Evolutionary conservation across 2,113 vertebrate species (phyloP), one percentile per base, ranked within the genome.

Genomic region (Chaetodon auriga): DNA sequence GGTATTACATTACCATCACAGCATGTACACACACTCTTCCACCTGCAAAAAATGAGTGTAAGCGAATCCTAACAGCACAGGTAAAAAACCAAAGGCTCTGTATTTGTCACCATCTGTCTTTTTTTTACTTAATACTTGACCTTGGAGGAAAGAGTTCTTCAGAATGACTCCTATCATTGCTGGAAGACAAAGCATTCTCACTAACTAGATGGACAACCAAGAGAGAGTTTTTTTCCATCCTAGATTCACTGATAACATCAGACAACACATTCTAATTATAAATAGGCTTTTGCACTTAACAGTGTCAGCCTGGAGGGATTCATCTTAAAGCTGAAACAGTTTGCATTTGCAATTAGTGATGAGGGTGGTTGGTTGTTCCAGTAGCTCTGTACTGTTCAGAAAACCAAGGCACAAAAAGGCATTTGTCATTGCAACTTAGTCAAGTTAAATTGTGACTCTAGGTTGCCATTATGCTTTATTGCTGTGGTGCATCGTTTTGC

Each of bases 201-300:
- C 21, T 51, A 45, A 25, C 9, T 19, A 30, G 45, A 45, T 35
- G 49, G 49, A 54, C 38, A 11, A 60, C 19, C 21, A n/a, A 62
- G 10, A 41, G 62, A 48, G 25, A 53, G 62, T 46, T 65, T 77
- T 65, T 77, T 83, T 64, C 23, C 60, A 58, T 43, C 80, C 43
- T 11, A 36, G 9, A 72, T 7, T 49, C 25, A 49, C 21, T 36
- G 65, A 83, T 60, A 62, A 63, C 75, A 77, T 84, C 75, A 78
- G 36, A 81, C 68, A 71, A 77, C n/a, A 23, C 25, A 46, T 8
- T 61, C 55, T 23, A 77, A 15, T 68, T 75, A 71, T 51, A 81
- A 84, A 68, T 68, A 23, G 53, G n/a, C 21, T 58, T 58, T 63
- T 51, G 68, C 36, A 75, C 68, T 19, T 18, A 57, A 21, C 46